Evolutionary conservation across 1,140 invertebrate genomes (phyloP), one percentile per base, ranked within the genome.

Genomic region (Caenorhabditis remanei): DNA sequence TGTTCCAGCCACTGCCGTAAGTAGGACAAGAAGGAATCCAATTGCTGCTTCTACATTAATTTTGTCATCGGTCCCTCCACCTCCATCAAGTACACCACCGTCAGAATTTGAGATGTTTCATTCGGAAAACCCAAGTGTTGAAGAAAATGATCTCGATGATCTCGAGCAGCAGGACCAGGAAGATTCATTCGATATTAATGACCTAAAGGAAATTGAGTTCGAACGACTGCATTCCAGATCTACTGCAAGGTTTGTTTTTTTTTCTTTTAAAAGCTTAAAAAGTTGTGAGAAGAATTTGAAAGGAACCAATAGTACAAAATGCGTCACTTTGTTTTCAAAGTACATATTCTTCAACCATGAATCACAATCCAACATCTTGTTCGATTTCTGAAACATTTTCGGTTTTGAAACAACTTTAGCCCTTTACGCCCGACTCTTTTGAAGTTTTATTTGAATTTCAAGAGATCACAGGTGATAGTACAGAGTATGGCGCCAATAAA

Each of bases 191-290:
- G 71, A 79, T 79, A 8, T 79, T 2, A 79, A 50, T 53, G 71
- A 79, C 53, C n/a, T 79, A 46, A 79, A 79, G 9, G 71, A 79
- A 24, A 48, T 79, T n/a, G 71, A 79, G 24, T 79, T 79, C n/a
- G 71, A 79, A 50, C 50, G 71, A 24, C 46, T 79, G 2, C 71
- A 79, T 50, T 79, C 71, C 4, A 79, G 71, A 50, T 79, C 71
- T 24, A 79, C 71, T 3, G 71, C 71, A 9, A 79, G 71, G 71
- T 79, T 21, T 24, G 43, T 11, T 79, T 24, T 79, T 50, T 50
- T 2, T 24, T 50, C 41, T 79, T 79, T n/a, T 14, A 67, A 40
- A 32, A 67, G 24, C 50, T 3, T 9, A 14, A 16, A 53, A 53
- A 14, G 5, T 14, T 5, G 0, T 0, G 11, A 4, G 11, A 53